Base-by-base conservation (phyloP, 2,888 invertebrate genomes). In the Andrena bicolor region DNA sequence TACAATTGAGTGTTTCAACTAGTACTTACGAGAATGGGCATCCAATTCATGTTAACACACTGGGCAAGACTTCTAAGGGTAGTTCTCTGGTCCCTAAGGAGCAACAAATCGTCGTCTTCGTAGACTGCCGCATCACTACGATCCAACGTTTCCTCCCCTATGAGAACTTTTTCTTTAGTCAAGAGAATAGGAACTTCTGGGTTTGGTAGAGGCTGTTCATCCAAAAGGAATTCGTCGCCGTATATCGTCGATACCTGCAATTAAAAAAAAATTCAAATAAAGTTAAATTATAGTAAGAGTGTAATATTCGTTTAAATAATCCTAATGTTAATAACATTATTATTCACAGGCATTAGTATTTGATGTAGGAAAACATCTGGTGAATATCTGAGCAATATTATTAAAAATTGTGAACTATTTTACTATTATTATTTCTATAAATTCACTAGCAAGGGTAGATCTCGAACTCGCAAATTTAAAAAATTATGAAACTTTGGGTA, bases 21-120 rank as follows among this genome's bases (percentile, higher is more conserved):
- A 26, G 51, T 80, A 93, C 95, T 95, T 90, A 98, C 98, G 92
- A 99, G 93, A 90, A 99, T 97, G 0, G 98, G 95, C 94, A 99
- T 96, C 97, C 99, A 99, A 91, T 98, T 97, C 96, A 98, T 97
- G 89, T 97, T 96, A 6, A 99, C 96, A 93, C 98, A 98, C 88
- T 97, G 97, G 23, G 97, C 96, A 73, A 99, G 94, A 74, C 97
- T 97, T 93, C 98, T 97, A 48, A 99, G 93, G 3, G 95, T 94
- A 6, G 96, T 94, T 72, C 96, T 92, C 92, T 98, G 98, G 71
- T 94, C 92, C 30, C 95, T 93, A 23, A 94, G 85, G 49, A 96
- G 89, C 74, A 96, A 92, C 78, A 96, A 92, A 63, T 93, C 91
- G 70, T 93, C 92, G 76, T 93, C 93, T 64, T 90, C 92, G 41